These are phyloP conservation scores for Heliangelus exortis DNA, from an alignment of 2,797 vertebrate genomes.

Conservation along the genomic window DNA sequence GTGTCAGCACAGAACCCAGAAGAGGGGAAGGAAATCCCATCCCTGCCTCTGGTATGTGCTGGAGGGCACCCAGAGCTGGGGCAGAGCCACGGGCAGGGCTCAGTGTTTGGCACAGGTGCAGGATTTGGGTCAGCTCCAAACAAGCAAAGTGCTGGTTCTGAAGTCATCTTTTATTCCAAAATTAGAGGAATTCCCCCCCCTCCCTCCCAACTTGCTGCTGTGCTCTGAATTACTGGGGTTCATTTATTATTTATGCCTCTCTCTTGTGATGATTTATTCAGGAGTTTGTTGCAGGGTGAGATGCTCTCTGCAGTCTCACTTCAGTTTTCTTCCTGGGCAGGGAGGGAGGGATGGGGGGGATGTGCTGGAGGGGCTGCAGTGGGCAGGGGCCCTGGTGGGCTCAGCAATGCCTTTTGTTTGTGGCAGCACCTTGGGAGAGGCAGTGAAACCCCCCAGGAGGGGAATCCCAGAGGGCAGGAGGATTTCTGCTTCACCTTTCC, in stretches of 20 bases:
- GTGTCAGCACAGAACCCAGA: neutral
- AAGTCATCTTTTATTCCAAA: neutral
- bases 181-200: neutral
- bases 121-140: neutral
- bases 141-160: neutral
- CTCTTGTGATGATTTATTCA: slow-evolving; percentile 36
- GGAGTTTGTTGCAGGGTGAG: neutral
- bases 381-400: neutral
- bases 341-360: neutral
- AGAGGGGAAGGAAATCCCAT: neutral
- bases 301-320: neutral
- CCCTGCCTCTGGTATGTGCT: neutral
- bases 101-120: neutral
- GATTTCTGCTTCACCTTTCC: neutral
- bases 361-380: neutral
- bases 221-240: neutral
- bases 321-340: neutral
- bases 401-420: neutral
- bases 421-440: neutral
- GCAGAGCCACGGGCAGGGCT: neutral
- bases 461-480: no score
- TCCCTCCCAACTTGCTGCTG: no score
- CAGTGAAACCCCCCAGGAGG: neutral
- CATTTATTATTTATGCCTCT: slow-evolving; percentile 23
- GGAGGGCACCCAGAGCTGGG: neutral